Percentiles rank a stretch among this genome's conserved stretches.
Conservation (phyloP, 1,140 invertebrate genomes). For the Heliconius nattereri region DNA sequence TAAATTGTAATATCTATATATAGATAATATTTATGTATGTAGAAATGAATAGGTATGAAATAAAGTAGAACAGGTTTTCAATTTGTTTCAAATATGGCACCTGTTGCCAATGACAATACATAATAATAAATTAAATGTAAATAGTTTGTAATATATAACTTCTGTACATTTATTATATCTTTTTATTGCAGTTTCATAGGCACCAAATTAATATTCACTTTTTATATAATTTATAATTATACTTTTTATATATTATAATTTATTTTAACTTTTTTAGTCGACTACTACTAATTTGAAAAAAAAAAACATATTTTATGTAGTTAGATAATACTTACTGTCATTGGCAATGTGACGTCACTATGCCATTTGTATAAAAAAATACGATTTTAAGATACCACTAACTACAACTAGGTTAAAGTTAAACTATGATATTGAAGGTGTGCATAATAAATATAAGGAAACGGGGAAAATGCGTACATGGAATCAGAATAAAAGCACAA, state of each 20-base stretch:
- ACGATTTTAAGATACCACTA: not conserved
- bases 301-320: not conserved
- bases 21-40: conserved; percentile 25
- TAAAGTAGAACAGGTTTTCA: conserved; percentile 22
- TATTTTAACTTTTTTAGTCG: not conserved
- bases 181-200: not conserved
- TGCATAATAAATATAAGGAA: not conserved
- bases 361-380: conserved; percentile 34
- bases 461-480: not conserved
- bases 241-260: no score
- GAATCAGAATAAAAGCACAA: not conserved
- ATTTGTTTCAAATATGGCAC: conserved; percentile 39
- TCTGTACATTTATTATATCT: not conserved
- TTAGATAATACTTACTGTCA: conserved; percentile 43
- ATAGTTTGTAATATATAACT: not conserved
- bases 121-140: conserved; percentile 18
- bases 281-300: not conserved
- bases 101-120: conserved; percentile 70
- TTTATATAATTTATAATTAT: not conserved
- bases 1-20: conserved; percentile 17
- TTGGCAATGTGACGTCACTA: conserved; percentile 53
- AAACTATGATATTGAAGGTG: not conserved
- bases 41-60: not conserved
- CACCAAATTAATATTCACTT: not conserved
- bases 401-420: not conserved